Percentiles rank a stretch among this genome's conserved stretches.
Conservation (phyloP, 2,888 invertebrate genomes). For the Zhuqinia jingwanae region DNA sequence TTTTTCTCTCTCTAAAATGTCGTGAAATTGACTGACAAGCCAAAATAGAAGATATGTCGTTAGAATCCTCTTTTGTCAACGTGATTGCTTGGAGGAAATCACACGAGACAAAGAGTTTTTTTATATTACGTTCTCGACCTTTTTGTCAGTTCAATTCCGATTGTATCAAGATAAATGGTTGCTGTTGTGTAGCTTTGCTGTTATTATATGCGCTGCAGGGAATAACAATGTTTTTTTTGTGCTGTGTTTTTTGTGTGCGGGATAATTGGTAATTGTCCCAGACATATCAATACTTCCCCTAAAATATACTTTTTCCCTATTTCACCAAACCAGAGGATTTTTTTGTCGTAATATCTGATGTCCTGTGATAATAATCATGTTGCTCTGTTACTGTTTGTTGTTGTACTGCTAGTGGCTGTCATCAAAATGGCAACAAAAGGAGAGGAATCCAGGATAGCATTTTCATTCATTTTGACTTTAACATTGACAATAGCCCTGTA, state of each 20-base stretch:
- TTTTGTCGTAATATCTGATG: background rate
- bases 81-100: background rate
- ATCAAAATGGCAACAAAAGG: too few relatives aligned
- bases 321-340: background rate
- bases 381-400: background rate
- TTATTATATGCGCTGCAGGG: background rate
- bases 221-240: conserved; percentile 5
- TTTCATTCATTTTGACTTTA: background rate
- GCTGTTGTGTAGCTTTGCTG: background rate
- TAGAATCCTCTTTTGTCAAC: too few relatives aligned
- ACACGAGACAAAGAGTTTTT: background rate
- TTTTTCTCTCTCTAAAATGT: too few relatives aligned
- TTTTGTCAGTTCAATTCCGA: background rate
- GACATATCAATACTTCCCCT: conserved; percentile 3
- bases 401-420: background rate
- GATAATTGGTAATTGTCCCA: conserved; percentile 44
- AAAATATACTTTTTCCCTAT: too few relatives aligned
- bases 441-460: background rate
- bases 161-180: conserved; percentile 1
- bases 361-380: conserved; percentile 16
- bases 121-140: conserved; percentile 4
- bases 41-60: too few relatives aligned
- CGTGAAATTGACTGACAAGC: too few relatives aligned
- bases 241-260: background rate
- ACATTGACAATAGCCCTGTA: background rate